Evolutionary conservation across 2,888 invertebrate species (phyloP).

Genomic region (Quadroppia sp.): DNA sequence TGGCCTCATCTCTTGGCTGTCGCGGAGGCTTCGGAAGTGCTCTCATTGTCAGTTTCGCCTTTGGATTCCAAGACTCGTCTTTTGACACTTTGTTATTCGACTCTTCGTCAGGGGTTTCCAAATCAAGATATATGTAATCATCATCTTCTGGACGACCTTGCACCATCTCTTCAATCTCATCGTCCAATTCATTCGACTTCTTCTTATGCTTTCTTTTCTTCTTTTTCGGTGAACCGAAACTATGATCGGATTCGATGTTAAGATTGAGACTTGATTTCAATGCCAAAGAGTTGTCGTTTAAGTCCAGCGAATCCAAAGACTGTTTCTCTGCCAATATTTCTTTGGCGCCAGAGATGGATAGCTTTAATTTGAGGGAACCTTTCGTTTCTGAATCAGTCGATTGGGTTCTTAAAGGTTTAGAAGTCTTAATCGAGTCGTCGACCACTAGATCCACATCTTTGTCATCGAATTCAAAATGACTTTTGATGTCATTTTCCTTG

Average conservation of each 20-base stretch:
- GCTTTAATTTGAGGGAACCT: constrained; percentile 12
- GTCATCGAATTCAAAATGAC: too few relatives aligned
- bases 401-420: not conserved
- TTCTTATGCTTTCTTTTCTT: not conserved
- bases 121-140: constrained; percentile 37
- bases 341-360: constrained; percentile 23
- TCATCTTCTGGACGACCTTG: constrained; percentile 37
- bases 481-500: not conserved
- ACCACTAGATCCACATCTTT: not conserved
- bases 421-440: not conserved
- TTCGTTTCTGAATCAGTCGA: constrained; percentile 22
- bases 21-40: not conserved
- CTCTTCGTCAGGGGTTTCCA: constrained; percentile 38
- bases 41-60: not conserved
- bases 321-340: not conserved
- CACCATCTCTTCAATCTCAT: constrained; percentile 25
- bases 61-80: constrained; percentile 36
- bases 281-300: not conserved
- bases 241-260: not conserved
- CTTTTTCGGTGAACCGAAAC: not conserved
- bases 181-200: constrained; percentile 14
- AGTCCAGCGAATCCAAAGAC: not conserved
- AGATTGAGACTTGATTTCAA: not conserved
- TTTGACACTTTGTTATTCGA: not conserved
- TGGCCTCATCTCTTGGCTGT: constrained; percentile 34